A percentile compares a stretch with the other conserved stretches of the same genome.
phyloP scores from a whole-genome alignment of 1,140 invertebrate genomes.

The Caenorhabditis briggsae region DNA sequence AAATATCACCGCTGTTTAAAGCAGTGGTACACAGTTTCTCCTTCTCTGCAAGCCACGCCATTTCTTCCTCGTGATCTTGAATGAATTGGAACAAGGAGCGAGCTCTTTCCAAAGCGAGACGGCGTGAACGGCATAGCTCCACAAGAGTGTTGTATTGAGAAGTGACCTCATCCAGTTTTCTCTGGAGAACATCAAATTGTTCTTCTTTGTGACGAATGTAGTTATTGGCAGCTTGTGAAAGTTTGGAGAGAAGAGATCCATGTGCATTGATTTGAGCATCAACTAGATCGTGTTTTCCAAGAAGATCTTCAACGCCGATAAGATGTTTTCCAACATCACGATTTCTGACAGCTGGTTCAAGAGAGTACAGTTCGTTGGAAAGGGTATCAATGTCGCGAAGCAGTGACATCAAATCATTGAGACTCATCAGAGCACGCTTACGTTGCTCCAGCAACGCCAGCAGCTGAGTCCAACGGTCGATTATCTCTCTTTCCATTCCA shows the following conservation, averaged over 20 bases:
- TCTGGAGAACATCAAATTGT: conserved; percentile 72
- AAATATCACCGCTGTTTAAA: conserved; percentile 91
- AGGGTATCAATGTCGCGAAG: conserved; percentile 84
- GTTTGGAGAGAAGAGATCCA: conserved; percentile 82
- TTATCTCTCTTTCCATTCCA: conserved; percentile 87
- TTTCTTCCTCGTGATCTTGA: conserved; percentile 91
- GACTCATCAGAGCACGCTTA: conserved; percentile 84
- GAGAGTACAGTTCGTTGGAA: conserved; percentile 82
- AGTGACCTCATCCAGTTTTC: conserved; percentile 69
- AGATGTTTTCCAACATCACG: conserved; percentile 92
- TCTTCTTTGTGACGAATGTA: conserved; percentile 79
- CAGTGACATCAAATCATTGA: conserved; percentile 77
- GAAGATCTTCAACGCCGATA: conserved; percentile 90
- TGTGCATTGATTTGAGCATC: conserved; percentile 82
- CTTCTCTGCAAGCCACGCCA: conserved; percentile 92
- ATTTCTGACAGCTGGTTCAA: conserved; percentile 85
- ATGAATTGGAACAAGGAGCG: conserved; percentile 94
- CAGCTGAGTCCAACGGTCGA: conserved; percentile 89
- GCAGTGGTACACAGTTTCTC: conserved; percentile 90
- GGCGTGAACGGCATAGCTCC: conserved; percentile 85
- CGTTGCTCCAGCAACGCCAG: conserved; percentile 89
- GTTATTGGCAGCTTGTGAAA: conserved; percentile 80
- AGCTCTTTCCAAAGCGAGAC: conserved; percentile 88
- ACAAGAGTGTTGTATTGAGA: conserved; percentile 79
- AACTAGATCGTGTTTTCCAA: conserved; percentile 91